These are phyloP conservation scores for Polydesmus complanatus DNA, from an alignment of 2,888 invertebrate species.

Conservation along the genomic window DNA sequence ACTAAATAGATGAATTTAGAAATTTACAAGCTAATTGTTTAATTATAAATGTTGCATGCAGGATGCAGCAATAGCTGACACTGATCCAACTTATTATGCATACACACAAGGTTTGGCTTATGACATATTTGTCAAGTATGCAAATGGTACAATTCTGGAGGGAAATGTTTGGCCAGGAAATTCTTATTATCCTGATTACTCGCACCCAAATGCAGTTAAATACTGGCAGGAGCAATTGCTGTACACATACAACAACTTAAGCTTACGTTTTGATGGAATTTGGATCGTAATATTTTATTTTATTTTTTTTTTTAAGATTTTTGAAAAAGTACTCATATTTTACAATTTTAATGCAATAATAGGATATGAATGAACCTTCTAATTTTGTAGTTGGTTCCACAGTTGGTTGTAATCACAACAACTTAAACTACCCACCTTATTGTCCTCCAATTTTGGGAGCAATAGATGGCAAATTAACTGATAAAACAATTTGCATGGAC, in stretches of 20 bases:
- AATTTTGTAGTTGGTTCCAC: conserved; percentile 28
- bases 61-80: neutral
- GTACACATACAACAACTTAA: conserved; percentile 20
- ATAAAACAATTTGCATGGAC: conserved; percentile 24
- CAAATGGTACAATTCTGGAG: neutral
- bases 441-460: conserved; percentile 19
- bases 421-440: conserved; percentile 23
- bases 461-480: conserved; percentile 16
- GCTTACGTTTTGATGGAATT: conserved; percentile 24
- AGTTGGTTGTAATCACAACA: conserved; percentile 20
- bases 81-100: neutral
- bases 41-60: neutral
- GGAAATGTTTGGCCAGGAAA: conserved; percentile 16
- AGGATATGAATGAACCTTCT: conserved; percentile 36
- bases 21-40: neutral
- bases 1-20: too few relatives aligned
- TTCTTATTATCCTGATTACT: conserved; percentile 23
- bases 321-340: neutral
- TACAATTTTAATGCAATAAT: too few relatives aligned
- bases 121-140: neutral
- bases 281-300: conserved; percentile 26
- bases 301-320: neutral
- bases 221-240: conserved; percentile 22
- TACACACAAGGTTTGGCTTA: neutral
- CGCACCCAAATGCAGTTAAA: conserved; percentile 19